Evolutionary conservation across 2,113 vertebrate genomes (phyloP).

Genomic region (Cryptotis parvus): DNA sequence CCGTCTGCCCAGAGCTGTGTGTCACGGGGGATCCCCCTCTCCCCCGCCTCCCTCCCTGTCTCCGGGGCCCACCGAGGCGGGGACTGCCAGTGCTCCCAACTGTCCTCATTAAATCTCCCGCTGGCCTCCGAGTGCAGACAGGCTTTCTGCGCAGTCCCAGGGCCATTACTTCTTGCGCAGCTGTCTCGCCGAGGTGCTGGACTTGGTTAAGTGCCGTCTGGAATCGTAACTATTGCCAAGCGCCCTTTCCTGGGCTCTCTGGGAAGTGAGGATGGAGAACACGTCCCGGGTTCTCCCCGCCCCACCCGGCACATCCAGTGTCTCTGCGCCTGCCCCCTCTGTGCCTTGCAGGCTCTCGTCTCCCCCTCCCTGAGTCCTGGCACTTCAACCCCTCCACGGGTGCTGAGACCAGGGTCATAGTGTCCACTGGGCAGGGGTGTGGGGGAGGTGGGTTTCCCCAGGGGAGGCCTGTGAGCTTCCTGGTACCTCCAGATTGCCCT

Average conservation of each 20-base stretch:
- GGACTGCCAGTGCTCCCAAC: fast-evolving
- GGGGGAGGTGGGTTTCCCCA: background rate
- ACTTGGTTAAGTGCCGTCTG: constrained; percentile 25
- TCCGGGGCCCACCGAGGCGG: background rate
- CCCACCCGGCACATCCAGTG: too few relatives aligned
- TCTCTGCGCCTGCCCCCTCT: too few relatives aligned
- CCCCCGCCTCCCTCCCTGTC: background rate
- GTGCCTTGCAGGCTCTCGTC: background rate
- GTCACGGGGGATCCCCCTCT: background rate
- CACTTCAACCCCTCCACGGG: too few relatives aligned
- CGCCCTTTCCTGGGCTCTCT: background rate
- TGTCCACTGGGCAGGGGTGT: background rate
- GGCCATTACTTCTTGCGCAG: background rate
- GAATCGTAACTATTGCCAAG: constrained; percentile 13
- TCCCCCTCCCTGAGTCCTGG: too few relatives aligned
- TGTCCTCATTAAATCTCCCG: constrained; percentile 43
- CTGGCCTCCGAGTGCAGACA: background rate
- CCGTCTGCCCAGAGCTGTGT: background rate
- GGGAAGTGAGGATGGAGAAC: background rate
- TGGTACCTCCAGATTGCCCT: background rate
- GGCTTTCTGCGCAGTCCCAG: background rate
- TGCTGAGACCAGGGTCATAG: background rate
- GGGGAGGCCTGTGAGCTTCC: background rate
- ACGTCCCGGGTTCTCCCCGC: too few relatives aligned
- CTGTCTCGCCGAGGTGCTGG: constrained; percentile 30